Evolutionary conservation across 1,140 invertebrate species (phyloP).

Genomic region (Arion vulgaris): DNA sequence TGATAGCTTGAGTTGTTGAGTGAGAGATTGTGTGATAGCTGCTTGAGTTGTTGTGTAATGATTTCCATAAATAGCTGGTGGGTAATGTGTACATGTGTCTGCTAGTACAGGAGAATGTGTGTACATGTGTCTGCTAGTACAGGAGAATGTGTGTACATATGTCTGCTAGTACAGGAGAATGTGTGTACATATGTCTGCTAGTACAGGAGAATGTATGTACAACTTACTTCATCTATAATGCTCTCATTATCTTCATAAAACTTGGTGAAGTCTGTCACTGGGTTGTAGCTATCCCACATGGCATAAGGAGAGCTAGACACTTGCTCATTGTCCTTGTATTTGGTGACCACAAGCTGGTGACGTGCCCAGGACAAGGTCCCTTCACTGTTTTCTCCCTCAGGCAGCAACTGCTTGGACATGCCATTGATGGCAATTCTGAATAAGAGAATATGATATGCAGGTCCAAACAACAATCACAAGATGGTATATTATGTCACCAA

Average conservation of each 20-base stretch:
- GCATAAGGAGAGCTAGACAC: slow-evolving; percentile 62
- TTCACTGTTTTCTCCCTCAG: slow-evolving; percentile 56
- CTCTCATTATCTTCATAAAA: slow-evolving; percentile 63
- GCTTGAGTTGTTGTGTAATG: too few relatives aligned
- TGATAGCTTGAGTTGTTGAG: too few relatives aligned
- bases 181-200: too few relatives aligned
- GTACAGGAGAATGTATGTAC: too few relatives aligned
- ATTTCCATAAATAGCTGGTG: too few relatives aligned
- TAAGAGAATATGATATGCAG: not conserved
- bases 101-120: too few relatives aligned
- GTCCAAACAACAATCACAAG: not conserved
- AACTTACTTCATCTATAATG: slow-evolving; percentile 60
- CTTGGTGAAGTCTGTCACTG: slow-evolving; percentile 61
- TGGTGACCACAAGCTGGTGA: slow-evolving; percentile 67
- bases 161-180: too few relatives aligned
- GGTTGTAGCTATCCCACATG: slow-evolving; percentile 57
- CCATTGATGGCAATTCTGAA: slow-evolving; percentile 44
- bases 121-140: too few relatives aligned
- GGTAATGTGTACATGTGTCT: too few relatives aligned
- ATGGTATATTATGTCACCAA: not conserved
- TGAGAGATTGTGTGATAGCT: too few relatives aligned
- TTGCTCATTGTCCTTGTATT: slow-evolving; percentile 61
- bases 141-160: too few relatives aligned
- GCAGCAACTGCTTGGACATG: slow-evolving; percentile 55
- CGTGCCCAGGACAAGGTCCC: slow-evolving; percentile 57